Base-by-base conservation (phyloP, 2,888 invertebrate genomes). In the Aphidoletes aphidimyza region DNA sequence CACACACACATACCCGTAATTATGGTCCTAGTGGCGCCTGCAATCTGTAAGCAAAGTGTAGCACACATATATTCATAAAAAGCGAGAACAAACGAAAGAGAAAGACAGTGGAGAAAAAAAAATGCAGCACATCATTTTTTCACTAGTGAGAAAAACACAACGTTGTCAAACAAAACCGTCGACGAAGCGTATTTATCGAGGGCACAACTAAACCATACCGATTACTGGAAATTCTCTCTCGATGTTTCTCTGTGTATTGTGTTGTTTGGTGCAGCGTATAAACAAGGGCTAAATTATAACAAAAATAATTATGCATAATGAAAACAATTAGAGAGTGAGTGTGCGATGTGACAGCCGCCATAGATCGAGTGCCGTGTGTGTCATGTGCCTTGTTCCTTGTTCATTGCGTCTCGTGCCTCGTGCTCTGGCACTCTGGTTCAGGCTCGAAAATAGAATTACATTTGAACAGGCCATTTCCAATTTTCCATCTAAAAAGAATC, bases 41-140 rank as follows among this genome's bases (percentile, higher is more conserved):
- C 11, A 69, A 69, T 69, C 69, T 69, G 69, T 69, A 69, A 30
- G 30, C 69, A 30, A 69, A 69, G 69, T 69, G 69, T 17, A 19
- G 69, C 30, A 30, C 69, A 69, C 54, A 54, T 26, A 54, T 0
- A 30, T 69, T 69, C 69, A 69, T 69, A 26, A 54, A 2, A 69
- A 30, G 30, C 26, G 34, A 30, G 1, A 69, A 69, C 19, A 14
- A 42, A n/a, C 42, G 42, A 42, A 6, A 14, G 14, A 22, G 69
- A 11, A 54, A 54, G 26, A 14, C 30, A 11, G 14, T 69, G 54
- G 69, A 69, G 69, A 69, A 69, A 69, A 1, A 9, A n/a, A 47
- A 14, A n/a, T 22, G 69, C 30, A 54, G 54, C 54, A 26, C 54
- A n/a, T n/a, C n/a, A n/a, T n/a, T n/a, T n/a, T n/a, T n/a, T n/a